Evolutionary conservation across 2,888 invertebrate genomes (phyloP).

Genomic region (Agrotis ipsilon): DNA sequence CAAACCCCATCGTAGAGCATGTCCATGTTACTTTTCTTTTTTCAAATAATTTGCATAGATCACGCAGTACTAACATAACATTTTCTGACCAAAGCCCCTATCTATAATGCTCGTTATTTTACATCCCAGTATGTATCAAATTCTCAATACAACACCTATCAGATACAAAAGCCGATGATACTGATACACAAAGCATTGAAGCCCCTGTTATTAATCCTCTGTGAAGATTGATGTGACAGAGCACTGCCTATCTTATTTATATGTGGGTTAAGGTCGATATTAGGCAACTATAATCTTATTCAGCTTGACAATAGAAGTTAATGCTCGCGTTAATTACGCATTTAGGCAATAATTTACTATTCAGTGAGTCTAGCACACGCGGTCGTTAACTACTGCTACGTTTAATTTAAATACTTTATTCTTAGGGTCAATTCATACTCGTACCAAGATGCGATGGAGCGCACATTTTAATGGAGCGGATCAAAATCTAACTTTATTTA

Average conservation of each 20-base stretch:
- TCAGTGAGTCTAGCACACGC: conserved; percentile 3
- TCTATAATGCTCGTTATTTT: conserved; percentile 14
- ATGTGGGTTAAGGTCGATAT: conserved; percentile 81
- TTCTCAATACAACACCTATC: conserved; percentile 69
- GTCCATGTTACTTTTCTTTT: too few relatives aligned
- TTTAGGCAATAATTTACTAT: conserved; percentile 61
- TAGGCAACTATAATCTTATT: conserved; percentile 63
- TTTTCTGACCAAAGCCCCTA: not conserved
- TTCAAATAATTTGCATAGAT: too few relatives aligned
- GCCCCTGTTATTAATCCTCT: conserved; percentile 82
- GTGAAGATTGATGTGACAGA: conserved; percentile 86
- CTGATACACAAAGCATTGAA: conserved; percentile 81
- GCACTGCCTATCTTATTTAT: conserved; percentile 71
- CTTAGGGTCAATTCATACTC: too few relatives aligned
- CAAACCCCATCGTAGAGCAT: too few relatives aligned
- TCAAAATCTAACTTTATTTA: too few relatives aligned
- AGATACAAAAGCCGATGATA: conserved; percentile 85
- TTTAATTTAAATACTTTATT: too few relatives aligned
- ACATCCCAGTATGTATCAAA: conserved; percentile 67
- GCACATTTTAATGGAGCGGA: too few relatives aligned
- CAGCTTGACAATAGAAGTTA: conserved; percentile 73
- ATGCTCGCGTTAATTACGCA: conserved; percentile 68
- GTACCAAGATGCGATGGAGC: too few relatives aligned
- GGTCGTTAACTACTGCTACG: too few relatives aligned
- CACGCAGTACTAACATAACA: too few relatives aligned